Percentiles rank a stretch among this genome's conserved stretches.
Conservation (phyloP, 2,797 vertebrate species). For the Alectoris magna region DNA sequence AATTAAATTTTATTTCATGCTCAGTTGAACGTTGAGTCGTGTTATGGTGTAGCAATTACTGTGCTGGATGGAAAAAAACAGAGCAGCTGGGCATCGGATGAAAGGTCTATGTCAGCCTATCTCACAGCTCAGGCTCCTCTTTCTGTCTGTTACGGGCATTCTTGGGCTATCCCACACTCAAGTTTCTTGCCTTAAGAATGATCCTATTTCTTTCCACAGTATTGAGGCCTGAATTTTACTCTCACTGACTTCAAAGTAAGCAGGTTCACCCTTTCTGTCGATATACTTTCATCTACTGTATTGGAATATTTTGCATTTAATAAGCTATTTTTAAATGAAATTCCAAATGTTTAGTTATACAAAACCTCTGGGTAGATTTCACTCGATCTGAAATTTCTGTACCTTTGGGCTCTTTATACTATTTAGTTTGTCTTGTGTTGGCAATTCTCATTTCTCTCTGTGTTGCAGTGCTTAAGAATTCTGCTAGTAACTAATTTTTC, state of each 20-base stretch:
- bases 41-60: neutral
- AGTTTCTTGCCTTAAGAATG: neutral
- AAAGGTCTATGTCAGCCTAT: neutral
- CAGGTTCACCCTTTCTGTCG: neutral
- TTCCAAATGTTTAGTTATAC: neutral
- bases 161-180: neutral
- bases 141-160: neutral
- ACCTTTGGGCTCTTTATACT: neutral
- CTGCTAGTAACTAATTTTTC: neutral
- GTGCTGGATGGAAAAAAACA: conserved; percentile 25
- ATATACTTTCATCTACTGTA: neutral
- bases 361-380: conserved; percentile 21
- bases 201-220: conserved; percentile 16
- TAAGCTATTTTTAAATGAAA: neutral
- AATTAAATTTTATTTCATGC: neutral
- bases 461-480: neutral
- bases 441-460: neutral
- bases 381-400: neutral
- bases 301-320: neutral
- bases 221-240: neutral
- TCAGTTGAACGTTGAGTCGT: neutral
- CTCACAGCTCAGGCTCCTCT: neutral
- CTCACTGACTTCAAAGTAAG: neutral
- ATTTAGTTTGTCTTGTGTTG: conserved; percentile 5
- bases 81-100: neutral